A percentile compares a stretch with the other conserved stretches of the same genome.
Conservation (phyloP, 2,797 vertebrate genomes). For the Gymnopithys bicolor region DNA sequence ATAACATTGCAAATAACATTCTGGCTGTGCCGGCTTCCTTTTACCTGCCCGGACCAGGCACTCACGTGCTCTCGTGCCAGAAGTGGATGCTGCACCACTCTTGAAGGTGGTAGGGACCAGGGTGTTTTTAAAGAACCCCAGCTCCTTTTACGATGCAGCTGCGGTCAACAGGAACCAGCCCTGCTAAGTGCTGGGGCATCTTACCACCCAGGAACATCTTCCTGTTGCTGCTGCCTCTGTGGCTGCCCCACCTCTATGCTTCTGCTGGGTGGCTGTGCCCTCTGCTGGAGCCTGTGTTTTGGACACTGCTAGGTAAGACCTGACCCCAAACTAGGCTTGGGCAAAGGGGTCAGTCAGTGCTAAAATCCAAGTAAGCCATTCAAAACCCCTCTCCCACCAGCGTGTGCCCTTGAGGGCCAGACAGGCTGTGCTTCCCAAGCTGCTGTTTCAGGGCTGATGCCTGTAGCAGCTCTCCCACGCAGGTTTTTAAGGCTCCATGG, state of each 20-base stretch:
- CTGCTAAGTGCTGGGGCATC: not conserved
- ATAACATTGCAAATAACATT: rapidly evolving
- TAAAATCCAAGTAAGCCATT: not conserved
- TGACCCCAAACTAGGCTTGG: not conserved
- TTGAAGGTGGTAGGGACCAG: not conserved
- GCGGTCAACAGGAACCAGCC: not conserved
- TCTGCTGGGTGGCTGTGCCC: constrained; percentile 47
- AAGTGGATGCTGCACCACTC: not conserved
- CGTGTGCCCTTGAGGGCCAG: rapidly evolving
- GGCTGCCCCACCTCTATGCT: not conserved
- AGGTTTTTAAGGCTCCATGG: not conserved
- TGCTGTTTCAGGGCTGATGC: not conserved
- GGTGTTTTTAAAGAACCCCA: not conserved
- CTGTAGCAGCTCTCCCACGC: rapidly evolving
- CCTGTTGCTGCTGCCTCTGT: not conserved
- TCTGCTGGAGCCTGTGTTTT: constrained; percentile 16
- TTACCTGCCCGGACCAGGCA: not conserved
- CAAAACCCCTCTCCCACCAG: not conserved
- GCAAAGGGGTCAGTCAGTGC: not conserved
- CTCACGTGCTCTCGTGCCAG: not conserved
- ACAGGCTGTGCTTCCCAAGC: not conserved
- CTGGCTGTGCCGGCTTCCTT: not conserved
- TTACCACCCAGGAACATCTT: not conserved
- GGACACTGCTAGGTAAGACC: not conserved
- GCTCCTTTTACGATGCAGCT: not conserved